A percentile compares a stretch with the other conserved stretches of the same genome.
phyloP scores from a whole-genome alignment of 2,113 vertebrate genomes.

The Microtus montanus region DNA sequence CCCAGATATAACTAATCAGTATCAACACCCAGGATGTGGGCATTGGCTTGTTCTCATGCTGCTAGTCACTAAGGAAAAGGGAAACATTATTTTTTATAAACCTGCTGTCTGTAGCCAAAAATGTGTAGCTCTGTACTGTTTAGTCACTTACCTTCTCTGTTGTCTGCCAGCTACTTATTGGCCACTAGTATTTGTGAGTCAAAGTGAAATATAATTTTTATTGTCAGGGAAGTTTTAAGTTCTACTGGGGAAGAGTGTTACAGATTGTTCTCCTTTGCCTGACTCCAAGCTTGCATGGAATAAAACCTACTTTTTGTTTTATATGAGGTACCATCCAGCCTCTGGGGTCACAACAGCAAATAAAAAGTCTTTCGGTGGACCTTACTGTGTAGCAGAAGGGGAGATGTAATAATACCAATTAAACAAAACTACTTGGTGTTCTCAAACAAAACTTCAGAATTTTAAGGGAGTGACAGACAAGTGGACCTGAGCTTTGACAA shows the following conservation, averaged over 20 bases:
- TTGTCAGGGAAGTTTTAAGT: slow-evolving; percentile 42
- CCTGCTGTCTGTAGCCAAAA: neutral
- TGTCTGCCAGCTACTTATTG: slow-evolving; percentile 10
- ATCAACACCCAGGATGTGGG: neutral
- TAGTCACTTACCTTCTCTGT: slow-evolving; percentile 22
- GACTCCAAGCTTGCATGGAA: neutral
- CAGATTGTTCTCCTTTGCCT: neutral
- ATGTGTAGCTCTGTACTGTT: neutral
- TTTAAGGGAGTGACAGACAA: neutral
- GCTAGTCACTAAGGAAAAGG: neutral
- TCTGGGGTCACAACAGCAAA: neutral
- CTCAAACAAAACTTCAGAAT: slow-evolving; percentile 46
- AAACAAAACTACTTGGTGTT: neutral
- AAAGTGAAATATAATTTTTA: slow-evolving; percentile 23
- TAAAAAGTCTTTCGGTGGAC: neutral
- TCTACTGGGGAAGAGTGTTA: neutral
- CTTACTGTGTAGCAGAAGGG: neutral
- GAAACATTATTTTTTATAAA: neutral
- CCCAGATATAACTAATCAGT: slow-evolving; percentile 22
- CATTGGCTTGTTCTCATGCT: neutral
- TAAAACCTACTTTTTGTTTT: neutral
- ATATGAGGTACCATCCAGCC: neutral
- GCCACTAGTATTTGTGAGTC: neutral
- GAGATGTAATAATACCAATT: neutral
- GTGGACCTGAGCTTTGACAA: slow-evolving; percentile 14